Evolutionary conservation across 2,113 vertebrate genomes (phyloP), one percentile per base, ranked within the genome.

Genomic region (Tapirus terrestris): DNA sequence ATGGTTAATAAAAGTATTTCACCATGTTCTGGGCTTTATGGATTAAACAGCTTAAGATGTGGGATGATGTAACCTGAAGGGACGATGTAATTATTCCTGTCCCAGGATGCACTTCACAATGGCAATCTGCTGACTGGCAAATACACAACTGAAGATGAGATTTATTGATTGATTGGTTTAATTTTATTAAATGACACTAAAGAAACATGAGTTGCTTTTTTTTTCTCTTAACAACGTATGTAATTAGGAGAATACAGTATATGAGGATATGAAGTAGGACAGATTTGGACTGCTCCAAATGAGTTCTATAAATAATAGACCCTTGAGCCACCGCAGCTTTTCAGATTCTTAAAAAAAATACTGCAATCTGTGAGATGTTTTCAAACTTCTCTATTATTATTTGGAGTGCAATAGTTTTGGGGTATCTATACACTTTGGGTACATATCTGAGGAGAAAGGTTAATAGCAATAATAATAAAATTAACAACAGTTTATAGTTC

Each of bases 91-190:
- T 89, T 18, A 51, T 31, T 20, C 16, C 65, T 89, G 92, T 96
- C 97, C 92, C 84, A 88, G 39, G 92, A 97, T 53, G 53, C 27
- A 86, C 81, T 83, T 98, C n/a, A 93, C 76, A 76, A 94, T 39
- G 97, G 95, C 65, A 85, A 81, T 96, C 61, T 88, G 89, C 94
- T 91, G 48, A 92, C 96, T 97, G 89, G 92, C 75, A 98, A 97
- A 98, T 97, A 94, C 65, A 94, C 96, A 96, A 94, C 75, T 76
- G 94, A 98, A 98, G 27, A 94, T 73, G 94, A 98, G 98, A 96
- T 92, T 88, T 98, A 98, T 98, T 98, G 98, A 99, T 98, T 98
- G 97, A 98, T 99, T 98, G 97, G 96, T 98, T 99, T 99, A 98
- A 98, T 98, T 99, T 98, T 98, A 98, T 98, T 98, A 98, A 98